These are phyloP conservation scores for Otus sunia DNA, from an alignment of 2,113 vertebrate genomes.

Conservation along the genomic window DNA sequence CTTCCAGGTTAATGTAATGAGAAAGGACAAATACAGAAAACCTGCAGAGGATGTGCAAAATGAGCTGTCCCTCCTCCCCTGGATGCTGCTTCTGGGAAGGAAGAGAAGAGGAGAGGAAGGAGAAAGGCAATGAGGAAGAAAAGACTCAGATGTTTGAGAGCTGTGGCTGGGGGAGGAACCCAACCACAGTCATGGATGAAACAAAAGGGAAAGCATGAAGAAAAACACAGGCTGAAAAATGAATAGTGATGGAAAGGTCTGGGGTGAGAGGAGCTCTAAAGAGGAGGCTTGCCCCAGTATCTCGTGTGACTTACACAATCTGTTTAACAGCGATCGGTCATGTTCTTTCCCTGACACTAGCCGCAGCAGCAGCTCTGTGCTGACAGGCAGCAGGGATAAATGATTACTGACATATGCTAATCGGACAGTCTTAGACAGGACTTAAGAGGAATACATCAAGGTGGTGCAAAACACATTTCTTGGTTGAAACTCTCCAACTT, in stretches of 20 bases:
- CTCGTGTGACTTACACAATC: slow-evolving; percentile 76
- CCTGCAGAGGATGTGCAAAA: neutral
- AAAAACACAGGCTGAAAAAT: slow-evolving; percentile 18
- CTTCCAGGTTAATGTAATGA: neutral
- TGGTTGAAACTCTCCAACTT: slow-evolving; percentile 27
- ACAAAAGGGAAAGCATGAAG: neutral
- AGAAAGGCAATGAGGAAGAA: neutral
- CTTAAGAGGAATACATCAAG: slow-evolving; percentile 20
- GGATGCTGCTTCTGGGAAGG: neutral
- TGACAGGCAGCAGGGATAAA: slow-evolving; percentile 56
- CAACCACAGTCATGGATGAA: neutral
- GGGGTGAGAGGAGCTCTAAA: slow-evolving; percentile 22
- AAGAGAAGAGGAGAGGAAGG: neutral
- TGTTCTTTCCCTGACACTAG: slow-evolving; percentile 63
- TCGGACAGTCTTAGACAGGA: slow-evolving; percentile 61
- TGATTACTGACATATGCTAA: slow-evolving; percentile 76
- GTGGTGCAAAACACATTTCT: slow-evolving; percentile 5
- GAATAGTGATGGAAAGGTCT: slow-evolving; percentile 38
- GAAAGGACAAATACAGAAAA: neutral
- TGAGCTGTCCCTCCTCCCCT: neutral
- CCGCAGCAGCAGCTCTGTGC: slow-evolving; percentile 20
- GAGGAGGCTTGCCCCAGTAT: slow-evolving; percentile 72
- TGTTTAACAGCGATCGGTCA: slow-evolving; percentile 64
- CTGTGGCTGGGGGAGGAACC: neutral
- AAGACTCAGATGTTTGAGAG: neutral